Evolutionary conservation across 2,113 vertebrate species (phyloP).

Genomic region (Eretmochelys imbricata): DNA sequence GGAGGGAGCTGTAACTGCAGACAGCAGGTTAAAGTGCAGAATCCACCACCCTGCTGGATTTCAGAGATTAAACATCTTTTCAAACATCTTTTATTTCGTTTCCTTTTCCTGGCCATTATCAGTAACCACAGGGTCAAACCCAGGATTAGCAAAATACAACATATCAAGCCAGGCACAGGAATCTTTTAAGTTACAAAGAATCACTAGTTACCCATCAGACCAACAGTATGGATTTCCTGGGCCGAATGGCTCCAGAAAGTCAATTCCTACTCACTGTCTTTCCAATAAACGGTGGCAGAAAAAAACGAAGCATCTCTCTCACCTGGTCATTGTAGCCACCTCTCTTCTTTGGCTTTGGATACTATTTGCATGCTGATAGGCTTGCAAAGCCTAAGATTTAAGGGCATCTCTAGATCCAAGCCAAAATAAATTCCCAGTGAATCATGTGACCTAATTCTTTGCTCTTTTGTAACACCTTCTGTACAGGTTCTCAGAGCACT

Average conservation of each 20-base stretch:
- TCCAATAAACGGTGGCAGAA: background rate
- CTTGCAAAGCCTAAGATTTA: fast-evolving
- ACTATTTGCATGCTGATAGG: background rate
- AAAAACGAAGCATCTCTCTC: background rate
- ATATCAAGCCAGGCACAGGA: fast-evolving
- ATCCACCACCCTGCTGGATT: background rate
- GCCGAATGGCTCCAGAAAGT: background rate
- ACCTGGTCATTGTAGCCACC: background rate
- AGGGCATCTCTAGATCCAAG: background rate
- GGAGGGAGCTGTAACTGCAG: background rate
- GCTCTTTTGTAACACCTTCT: background rate
- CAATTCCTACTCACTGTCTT: background rate
- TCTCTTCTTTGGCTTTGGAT: fast-evolving
- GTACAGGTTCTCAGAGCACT: background rate
- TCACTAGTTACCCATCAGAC: background rate
- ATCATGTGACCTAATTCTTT: background rate
- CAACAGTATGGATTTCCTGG: background rate
- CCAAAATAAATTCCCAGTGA: fast-evolving
- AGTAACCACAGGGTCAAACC: background rate
- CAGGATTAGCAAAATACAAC: background rate
- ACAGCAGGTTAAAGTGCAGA: background rate
- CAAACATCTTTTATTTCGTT: background rate
- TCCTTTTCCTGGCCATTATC: background rate
- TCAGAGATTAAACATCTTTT: background rate
- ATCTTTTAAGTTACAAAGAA: background rate